Conservation (phyloP, 2,888 invertebrate genomes). For the Hydraecia micacea region DNA sequence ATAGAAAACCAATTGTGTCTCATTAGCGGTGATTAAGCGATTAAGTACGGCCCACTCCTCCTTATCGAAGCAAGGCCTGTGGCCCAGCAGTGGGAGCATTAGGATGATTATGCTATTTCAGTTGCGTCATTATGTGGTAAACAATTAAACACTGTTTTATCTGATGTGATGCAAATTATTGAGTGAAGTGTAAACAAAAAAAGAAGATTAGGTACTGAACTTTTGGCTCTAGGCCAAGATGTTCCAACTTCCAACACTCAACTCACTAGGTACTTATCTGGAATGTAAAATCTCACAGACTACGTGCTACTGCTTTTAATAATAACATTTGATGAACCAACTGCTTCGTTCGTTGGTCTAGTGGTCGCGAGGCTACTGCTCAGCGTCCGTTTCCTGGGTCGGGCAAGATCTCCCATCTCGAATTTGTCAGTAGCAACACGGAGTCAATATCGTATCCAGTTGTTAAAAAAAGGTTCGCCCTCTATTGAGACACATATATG, state of each 20-base stretch:
- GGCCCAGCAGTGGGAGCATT: no score
- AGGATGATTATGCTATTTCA: neutral
- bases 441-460: neutral
- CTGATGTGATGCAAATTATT: slow-evolving; percentile 29
- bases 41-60: no score
- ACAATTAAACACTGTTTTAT: neutral
- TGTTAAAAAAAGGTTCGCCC: neutral
- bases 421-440: neutral
- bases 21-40: no score
- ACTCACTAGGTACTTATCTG: neutral
- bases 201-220: slow-evolving; percentile 18
- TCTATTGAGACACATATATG: no score
- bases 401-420: neutral
- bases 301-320: slow-evolving; percentile 14
- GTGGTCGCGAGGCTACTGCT: neutral
- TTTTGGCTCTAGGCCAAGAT: slow-evolving; percentile 45
- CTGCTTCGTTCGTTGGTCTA: neutral
- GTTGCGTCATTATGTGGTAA: slow-evolving; percentile 14
- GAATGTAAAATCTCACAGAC: slow-evolving; percentile 25
- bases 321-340: neutral
- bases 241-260: neutral
- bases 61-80: no score
- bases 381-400: neutral
- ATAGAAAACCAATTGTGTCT: no score
- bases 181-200: slow-evolving; percentile 23